Percentiles rank a stretch among this genome's conserved stretches.
Evolutionary conservation across 2,797 vertebrate genomes (phyloP).

Genomic region (Pygocentrus nattereri): DNA sequence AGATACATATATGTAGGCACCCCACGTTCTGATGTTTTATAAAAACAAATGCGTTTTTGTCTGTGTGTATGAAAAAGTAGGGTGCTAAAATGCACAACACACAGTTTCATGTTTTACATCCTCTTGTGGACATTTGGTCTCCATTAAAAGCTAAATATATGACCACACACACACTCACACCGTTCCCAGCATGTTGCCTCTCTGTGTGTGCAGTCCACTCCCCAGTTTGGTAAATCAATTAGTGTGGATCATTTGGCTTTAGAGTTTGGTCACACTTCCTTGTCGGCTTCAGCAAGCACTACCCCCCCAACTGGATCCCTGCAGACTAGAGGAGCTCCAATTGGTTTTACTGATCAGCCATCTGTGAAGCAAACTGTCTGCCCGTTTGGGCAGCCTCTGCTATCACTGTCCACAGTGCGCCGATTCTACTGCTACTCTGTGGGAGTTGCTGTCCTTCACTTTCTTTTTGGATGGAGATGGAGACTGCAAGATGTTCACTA

Average conservation of each 20-base stretch:
- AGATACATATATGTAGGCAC: no score
- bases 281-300: constrained; percentile 16
- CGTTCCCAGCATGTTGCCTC: constrained; percentile 27
- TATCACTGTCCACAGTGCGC: constrained; percentile 73
- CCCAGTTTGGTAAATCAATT: constrained; percentile 55
- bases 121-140: neutral
- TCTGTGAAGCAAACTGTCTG: constrained; percentile 79
- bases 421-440: constrained; percentile 64
- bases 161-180: constrained; percentile 35
- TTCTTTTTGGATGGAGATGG: constrained; percentile 1
- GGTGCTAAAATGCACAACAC: neutral
- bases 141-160: neutral
- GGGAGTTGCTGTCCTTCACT: constrained; percentile 14
- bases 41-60: no score
- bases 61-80: no score
- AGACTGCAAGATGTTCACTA: constrained; percentile 15
- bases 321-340: constrained; percentile 60
- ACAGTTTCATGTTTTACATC: neutral
- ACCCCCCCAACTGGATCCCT: constrained; percentile 37
- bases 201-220: constrained; percentile 25
- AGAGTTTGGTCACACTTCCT: constrained; percentile 37
- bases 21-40: no score
- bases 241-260: constrained; percentile 44
- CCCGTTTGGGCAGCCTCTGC: constrained; percentile 69
- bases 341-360: constrained; percentile 81